Evolutionary conservation across 2,888 invertebrate species (phyloP), one percentile per base, ranked within the genome.

Genomic region (Caenorhabditis sp.): DNA sequence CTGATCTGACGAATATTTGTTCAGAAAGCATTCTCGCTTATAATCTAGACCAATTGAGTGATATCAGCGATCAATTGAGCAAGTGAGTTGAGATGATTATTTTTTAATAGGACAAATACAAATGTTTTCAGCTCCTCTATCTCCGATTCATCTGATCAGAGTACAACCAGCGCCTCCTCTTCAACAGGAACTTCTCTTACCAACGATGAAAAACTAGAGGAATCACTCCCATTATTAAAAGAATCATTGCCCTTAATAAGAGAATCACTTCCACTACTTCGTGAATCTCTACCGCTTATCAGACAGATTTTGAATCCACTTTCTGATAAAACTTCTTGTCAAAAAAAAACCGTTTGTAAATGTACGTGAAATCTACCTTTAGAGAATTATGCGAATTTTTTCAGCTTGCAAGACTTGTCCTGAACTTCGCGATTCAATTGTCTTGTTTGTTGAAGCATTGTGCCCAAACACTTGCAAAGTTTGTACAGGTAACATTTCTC

Each of bases 241-340:
- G 78, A 78, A 49, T 78, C 78, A 0, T 67, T 78, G 10, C 78
- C 78, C 2, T 26, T 78, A 17, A 76, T 78, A 20, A 67, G 78
- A 17, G 78, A 78, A 56, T 78, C 78, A 14, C 70, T 78, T 26
- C 78, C 78, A 10, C 60, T 78, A 0, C 64, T 78, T 17, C 53
- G 78, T 36, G 78, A 78, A 49, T 75, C 78, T 4, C 70, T 78
- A 5, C 78, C 78, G 10, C 54, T 78, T 10, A 72, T 78, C 23
- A 63, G 78, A 36, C 63, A 78, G 12, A 70, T 67, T 56, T 36
- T 78, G 53, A 68, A 76, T 36, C 78, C 78, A 56, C 14, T 70
- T 8, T 58, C 63, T 10, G 66, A 66, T 38, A 68, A 61, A 23
- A 17, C 60, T 1, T 56, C 60, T n/a, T 78, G 78, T 36, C 75